Percentiles rank a stretch among this genome's conserved stretches.
Conservation (phyloP, 2,797 vertebrate species). For the Ciconia nigra region DNA sequence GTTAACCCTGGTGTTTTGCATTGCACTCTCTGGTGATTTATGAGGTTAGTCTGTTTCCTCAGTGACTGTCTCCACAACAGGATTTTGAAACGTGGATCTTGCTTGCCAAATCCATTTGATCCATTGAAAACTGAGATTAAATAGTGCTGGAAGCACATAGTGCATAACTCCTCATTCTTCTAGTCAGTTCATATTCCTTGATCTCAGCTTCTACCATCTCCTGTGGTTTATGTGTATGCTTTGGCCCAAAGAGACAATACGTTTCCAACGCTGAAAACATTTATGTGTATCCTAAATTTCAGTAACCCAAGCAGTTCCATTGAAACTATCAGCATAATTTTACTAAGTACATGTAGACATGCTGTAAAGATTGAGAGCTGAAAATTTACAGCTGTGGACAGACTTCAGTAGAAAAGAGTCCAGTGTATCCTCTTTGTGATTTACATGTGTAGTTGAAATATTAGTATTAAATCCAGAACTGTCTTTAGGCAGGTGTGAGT, state of each 20-base stretch:
- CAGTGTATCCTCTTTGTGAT: neutral
- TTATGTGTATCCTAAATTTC: neutral
- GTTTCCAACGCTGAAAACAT: neutral
- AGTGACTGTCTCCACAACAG: slow-evolving; percentile 7
- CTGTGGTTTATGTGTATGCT: neutral
- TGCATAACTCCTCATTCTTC: neutral
- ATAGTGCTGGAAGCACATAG: neutral
- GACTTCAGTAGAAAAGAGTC: neutral
- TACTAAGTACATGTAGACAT: neutral
- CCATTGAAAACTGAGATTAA: neutral
- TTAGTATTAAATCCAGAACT: neutral
- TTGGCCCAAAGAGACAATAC: neutral
- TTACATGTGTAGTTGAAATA: neutral
- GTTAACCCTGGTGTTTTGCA: neutral
- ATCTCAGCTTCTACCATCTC: neutral
- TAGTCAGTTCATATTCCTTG: neutral
- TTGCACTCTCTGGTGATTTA: neutral
- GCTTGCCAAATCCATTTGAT: slow-evolving; percentile 12
- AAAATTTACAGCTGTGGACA: neutral
- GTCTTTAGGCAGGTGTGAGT: neutral
- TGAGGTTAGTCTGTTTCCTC: neutral
- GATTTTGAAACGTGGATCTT: slow-evolving; percentile 13
- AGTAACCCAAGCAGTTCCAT: neutral
- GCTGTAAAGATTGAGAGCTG: neutral
- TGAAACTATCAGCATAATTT: neutral